Base-by-base conservation (phyloP, 2,113 vertebrate species). In the Rattus norvegicus region DNA sequence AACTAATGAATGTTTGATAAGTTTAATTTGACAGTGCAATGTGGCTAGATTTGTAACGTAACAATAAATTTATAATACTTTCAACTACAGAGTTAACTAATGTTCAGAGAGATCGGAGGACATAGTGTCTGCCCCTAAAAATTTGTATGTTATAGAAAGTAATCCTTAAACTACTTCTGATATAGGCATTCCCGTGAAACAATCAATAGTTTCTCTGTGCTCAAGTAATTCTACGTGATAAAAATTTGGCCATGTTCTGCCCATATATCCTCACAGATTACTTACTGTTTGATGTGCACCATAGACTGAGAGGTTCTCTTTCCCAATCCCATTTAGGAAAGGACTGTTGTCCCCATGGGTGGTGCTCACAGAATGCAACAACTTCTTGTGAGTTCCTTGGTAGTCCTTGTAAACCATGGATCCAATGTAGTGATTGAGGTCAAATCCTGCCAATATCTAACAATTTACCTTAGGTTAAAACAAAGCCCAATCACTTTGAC, bases 191-290 rank as follows among this genome's bases (percentile, higher is more conserved):
- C 28, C 56, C 56, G 79, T 33, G 49, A 88, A 81, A 47, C 36
- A 49, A 33, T 70, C 61, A 26, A 75, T 33, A 80, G n/a, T 8
- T 72, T 52, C 79, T 81, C 95, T 90, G 56, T 79, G 61, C 10
- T 80, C 20, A 77, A 83, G 30, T 5, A 36, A 91, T 70, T 65
- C 9, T 69, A 28, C 77, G 5, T 77, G 8, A 28, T 91, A 90
- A 52, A 69, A 49, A 75, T 39, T 14, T 67, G 20, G 43, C 10
- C 4, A 11, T 52, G 54, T 67, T 81, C 30, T 72, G 1, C 20
- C 84, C 79, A 92, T 95, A 88, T 63, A 47, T 86, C 59, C 28
- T 76, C 56, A 76, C 80, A n/a, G 47, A 30, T 86, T 28, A 81
- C 4, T 94, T 49, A 14, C 33, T 90, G 16, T 26, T 65, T 79